phyloP scores from a whole-genome alignment of 1,140 invertebrate species.

The Aporrectodea caliginosa region DNA sequence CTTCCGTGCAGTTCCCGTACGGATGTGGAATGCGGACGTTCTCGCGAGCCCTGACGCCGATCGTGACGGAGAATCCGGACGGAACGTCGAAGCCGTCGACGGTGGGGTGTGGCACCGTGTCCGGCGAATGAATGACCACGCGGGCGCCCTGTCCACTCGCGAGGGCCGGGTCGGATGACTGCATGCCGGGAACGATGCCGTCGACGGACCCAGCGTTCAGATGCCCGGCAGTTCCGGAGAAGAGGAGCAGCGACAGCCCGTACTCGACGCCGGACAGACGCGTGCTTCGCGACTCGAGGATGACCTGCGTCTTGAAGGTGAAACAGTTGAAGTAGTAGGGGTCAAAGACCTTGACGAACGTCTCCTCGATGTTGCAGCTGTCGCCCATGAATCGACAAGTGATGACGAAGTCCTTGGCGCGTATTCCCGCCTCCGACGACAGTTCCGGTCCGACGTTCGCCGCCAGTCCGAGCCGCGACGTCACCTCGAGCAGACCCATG shows the following conservation, averaged over 20 bases:
- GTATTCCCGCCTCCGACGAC: constrained; percentile 10
- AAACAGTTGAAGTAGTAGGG: constrained; percentile 32
- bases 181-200: constrained; percentile 11
- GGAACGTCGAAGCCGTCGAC: constrained; percentile 27
- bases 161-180: constrained; percentile 26
- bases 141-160: constrained; percentile 29
- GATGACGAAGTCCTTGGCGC: constrained; percentile 25
- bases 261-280: constrained; percentile 27
- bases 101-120: constrained; percentile 29
- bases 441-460: constrained; percentile 26
- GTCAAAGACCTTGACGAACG: constrained; percentile 25
- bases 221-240: constrained; percentile 10
- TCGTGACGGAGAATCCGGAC: constrained; percentile 29
- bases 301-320: constrained; percentile 22
- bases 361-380: constrained; percentile 16
- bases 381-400: constrained; percentile 31
- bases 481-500: constrained; percentile 18
- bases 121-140: constrained; percentile 27
- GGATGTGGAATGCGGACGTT: constrained; percentile 26
- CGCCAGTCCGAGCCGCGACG: constrained; percentile 18
- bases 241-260: constrained; percentile 28
- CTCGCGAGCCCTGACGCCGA: constrained; percentile 27
- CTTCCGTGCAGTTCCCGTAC: constrained; percentile 26
- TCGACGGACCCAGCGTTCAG: not conserved
- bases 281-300: constrained; percentile 16